Conservation (phyloP, 2,888 invertebrate species). For the Hipparchia semele region DNA sequence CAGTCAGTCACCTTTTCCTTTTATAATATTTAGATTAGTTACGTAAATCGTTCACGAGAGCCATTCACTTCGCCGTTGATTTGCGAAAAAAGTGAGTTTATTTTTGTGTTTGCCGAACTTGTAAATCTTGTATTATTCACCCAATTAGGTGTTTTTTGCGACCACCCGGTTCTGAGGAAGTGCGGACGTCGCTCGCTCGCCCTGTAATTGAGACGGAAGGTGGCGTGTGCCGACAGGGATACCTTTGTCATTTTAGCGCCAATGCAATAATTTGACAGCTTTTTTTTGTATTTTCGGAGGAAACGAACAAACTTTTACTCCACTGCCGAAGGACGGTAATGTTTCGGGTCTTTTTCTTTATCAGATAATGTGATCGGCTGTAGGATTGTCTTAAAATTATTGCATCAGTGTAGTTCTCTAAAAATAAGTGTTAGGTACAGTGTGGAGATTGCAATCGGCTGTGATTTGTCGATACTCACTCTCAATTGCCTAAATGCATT, state of each 20-base stretch:
- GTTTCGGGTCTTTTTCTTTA: too few species aligned
- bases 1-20: too few species aligned
- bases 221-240: constrained; percentile 11
- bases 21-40: too few species aligned
- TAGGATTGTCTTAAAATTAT: too few species aligned
- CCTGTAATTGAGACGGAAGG: constrained; percentile 17
- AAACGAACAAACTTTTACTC: background rate
- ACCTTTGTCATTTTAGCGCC: constrained; percentile 20
- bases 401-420: too few species aligned
- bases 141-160: constrained; percentile 18
- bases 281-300: background rate
- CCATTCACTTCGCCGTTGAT: background rate
- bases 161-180: constrained; percentile 24
- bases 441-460: too few species aligned
- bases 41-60: too few species aligned
- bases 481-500: too few species aligned
- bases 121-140: constrained; percentile 9
- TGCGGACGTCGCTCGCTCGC: constrained; percentile 8
- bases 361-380: too few species aligned
- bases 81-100: background rate
- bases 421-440: too few species aligned
- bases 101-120: background rate
- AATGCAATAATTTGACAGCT: constrained; percentile 7
- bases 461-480: too few species aligned
- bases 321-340: too few species aligned